phyloP scores from a whole-genome alignment of 2,113 vertebrate genomes.

The Gobio gobio region DNA sequence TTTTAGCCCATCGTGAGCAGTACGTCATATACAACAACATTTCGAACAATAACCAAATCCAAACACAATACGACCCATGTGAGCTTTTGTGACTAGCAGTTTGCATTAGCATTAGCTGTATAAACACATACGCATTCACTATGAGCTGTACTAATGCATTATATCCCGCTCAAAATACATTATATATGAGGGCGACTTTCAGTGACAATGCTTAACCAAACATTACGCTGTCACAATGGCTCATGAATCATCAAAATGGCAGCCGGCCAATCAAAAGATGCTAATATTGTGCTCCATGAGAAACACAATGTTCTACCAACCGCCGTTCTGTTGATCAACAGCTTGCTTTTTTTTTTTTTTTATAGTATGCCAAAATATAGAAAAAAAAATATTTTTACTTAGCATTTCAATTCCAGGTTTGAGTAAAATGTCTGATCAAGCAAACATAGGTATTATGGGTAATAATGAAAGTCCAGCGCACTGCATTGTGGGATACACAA shows the following conservation, averaged over 20 bases:
- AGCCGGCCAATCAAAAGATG: background rate
- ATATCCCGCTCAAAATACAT: background rate
- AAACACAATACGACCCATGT: background rate
- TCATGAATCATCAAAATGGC: conserved; percentile 14
- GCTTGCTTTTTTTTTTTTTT: background rate
- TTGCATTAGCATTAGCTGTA: background rate
- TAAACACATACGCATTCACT: background rate
- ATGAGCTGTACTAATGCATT: background rate
- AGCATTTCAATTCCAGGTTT: background rate
- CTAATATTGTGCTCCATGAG: background rate
- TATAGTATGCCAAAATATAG: background rate
- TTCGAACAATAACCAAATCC: background rate
- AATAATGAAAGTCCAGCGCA: background rate
- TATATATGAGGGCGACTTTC: background rate
- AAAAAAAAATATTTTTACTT: background rate
- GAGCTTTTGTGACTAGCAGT: background rate
- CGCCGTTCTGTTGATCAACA: background rate
- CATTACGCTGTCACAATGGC: background rate
- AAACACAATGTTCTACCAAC: background rate
- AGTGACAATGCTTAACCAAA: background rate
- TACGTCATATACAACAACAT: background rate
- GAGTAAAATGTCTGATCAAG: background rate
- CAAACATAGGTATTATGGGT: background rate
- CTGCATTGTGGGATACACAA: background rate
- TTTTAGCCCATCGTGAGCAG: background rate